A percentile compares a stretch with the other conserved stretches of the same genome.
Conservation (phyloP, 1,140 invertebrate genomes). For the Drosophila prosaltans region DNA sequence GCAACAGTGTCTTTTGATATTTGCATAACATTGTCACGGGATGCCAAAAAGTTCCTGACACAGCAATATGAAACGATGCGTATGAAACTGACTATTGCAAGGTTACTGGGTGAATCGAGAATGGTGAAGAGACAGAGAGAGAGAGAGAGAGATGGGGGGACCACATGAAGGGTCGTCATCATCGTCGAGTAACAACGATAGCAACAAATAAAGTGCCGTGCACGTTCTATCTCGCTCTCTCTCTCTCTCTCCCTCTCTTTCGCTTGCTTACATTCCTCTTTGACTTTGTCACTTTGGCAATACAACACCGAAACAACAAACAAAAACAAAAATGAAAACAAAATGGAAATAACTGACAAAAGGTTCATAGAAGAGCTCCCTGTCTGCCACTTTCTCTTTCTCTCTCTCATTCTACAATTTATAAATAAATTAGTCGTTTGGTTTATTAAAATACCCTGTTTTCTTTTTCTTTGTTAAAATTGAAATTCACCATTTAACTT, state of each 20-base stretch:
- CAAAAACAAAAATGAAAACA: slow-evolving; percentile 15
- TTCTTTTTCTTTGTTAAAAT: too few species aligned
- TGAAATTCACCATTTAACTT: too few species aligned
- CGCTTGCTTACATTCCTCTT: not conserved
- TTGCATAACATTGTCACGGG: slow-evolving; percentile 53
- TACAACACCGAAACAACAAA: slow-evolving; percentile 9
- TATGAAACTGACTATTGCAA: not conserved
- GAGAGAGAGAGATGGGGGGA: not conserved
- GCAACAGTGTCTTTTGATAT: slow-evolving; percentile 47
- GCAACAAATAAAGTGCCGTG: slow-evolving; percentile 38
- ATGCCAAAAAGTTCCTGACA: slow-evolving; percentile 37
- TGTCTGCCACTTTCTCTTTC: not conserved
- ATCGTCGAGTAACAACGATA: slow-evolving; percentile 30
- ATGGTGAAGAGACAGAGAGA: not conserved
- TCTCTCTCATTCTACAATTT: not conserved
- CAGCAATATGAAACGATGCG: slow-evolving; percentile 26
- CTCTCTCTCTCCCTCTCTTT: not conserved
- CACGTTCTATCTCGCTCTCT: not conserved
- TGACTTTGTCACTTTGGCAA: slow-evolving; percentile 6
- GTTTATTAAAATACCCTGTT: not conserved
- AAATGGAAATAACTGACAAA: slow-evolving; percentile 2
- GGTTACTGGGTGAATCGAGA: not conserved
- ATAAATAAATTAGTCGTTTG: not conserved
- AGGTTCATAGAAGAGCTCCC: not conserved
- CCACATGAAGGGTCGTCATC: not conserved